These are phyloP conservation scores for Epinephelus lanceolatus DNA, from an alignment of 2,113 vertebrate genomes.

Conservation along the genomic window DNA sequence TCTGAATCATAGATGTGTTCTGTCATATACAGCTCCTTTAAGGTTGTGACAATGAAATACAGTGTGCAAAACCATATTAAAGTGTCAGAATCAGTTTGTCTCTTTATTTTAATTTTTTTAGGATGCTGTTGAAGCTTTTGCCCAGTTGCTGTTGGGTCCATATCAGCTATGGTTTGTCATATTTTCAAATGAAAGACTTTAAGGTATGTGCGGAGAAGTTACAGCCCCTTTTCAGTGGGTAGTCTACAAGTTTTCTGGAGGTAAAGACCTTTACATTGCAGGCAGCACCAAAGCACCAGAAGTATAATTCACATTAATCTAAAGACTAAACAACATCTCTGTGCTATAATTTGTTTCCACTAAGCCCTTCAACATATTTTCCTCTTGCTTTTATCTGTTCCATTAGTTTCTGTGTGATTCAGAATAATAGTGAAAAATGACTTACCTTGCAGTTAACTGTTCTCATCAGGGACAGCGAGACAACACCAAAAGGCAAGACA, in stretches of 20 bases:
- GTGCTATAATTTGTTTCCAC: constrained; percentile 23
- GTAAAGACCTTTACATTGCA: neutral
- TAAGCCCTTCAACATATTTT: constrained; percentile 12
- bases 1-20: no score
- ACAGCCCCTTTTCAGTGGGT: neutral
- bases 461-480: constrained; percentile 28
- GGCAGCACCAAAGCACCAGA: neutral
- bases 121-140: neutral
- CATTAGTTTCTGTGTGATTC: constrained; percentile 15
- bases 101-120: neutral
- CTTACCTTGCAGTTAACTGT: constrained; percentile 27
- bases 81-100: neutral
- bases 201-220: neutral
- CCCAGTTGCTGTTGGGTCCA: neutral
- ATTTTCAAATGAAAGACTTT: neutral
- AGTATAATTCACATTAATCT: neutral
- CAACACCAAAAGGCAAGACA: constrained; percentile 9
- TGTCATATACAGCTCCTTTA: no score
- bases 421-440: constrained; percentile 50
- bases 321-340: neutral
- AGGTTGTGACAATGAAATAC: neutral
- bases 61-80: neutral
- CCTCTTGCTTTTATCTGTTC: constrained; percentile 11
- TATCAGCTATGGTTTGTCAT: neutral
- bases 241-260: neutral